These are phyloP conservation scores for Typhlichthys subterraneus DNA, from an alignment of 2,797 vertebrate species.

Conservation along the genomic window DNA sequence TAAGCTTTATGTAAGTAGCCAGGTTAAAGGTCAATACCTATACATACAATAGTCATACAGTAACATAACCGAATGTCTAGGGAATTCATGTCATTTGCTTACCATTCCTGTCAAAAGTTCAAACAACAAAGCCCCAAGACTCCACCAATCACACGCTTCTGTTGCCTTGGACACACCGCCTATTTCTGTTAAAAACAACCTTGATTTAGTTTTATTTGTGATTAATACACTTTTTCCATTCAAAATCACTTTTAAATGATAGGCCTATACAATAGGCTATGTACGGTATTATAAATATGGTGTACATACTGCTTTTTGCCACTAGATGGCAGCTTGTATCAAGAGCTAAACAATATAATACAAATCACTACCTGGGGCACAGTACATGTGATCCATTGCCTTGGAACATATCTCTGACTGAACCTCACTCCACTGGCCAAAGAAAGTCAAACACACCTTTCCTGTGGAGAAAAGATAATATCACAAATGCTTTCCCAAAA, in stretches of 20 bases:
- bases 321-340: slow-evolving; percentile 51
- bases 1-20: not conserved
- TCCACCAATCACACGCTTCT: slow-evolving; percentile 98
- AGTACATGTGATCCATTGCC: slow-evolving; percentile 89
- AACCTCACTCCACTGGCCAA: slow-evolving; percentile 98
- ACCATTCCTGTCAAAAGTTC: slow-evolving; percentile 94
- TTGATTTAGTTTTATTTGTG: slow-evolving; percentile 4
- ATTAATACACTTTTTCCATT: no score
- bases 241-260: no score
- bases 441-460: slow-evolving; percentile 90
- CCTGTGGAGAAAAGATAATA: slow-evolving; percentile 73
- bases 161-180: slow-evolving; percentile 87
- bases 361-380: slow-evolving; percentile 86
- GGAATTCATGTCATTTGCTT: slow-evolving; percentile 43
- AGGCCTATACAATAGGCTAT: no score
- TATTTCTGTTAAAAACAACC: slow-evolving; percentile 81
- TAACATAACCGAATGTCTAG: not conserved
- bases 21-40: not conserved
- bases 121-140: slow-evolving; percentile 91
- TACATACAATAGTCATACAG: not conserved
- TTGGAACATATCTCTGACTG: slow-evolving; percentile 84
- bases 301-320: slow-evolving; percentile 22
- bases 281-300: not conserved
- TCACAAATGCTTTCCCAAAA: slow-evolving; percentile 13
- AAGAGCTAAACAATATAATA: slow-evolving; percentile 18